Evolutionary conservation across 2,113 vertebrate genomes (phyloP), one percentile per base, ranked within the genome.

Genomic region (Leptobrachium leishanense): DNA sequence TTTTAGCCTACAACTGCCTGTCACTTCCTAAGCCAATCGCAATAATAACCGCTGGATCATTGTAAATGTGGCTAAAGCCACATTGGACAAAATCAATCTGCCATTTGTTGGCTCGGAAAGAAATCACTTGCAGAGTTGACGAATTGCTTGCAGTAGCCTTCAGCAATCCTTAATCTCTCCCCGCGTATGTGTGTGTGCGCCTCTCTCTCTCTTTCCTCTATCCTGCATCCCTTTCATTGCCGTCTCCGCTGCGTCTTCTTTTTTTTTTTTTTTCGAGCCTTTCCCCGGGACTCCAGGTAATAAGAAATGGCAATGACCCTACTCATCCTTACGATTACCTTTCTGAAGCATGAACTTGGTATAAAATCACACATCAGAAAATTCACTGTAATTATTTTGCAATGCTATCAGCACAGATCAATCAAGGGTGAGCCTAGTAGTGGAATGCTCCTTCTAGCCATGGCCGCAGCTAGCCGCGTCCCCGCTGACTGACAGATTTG

Each of bases 371-470:
- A 96, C 96, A 94, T 98, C 95, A 97, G 93, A 93, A 95, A 95
- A 94, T 89, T 87, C 93, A 90, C 92, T 91, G 90, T 98, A 96
- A 97, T 98, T 98, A 97, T 98, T 96, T 91, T 95, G 95, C 94
- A 89, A 91, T 90, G 94, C 95, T 92, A 95, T 98, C 97, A 97
- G 95, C 94, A 95, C 89, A 90, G 93, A 98, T 98, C 96, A 96
- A 95, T 98, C 96, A 97, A 88, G 86, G 84, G 86, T 85, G 88
- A 93, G 93, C 88, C 91, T 90, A 92, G 92, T 93, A 90, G 92
- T 91, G 95, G 93, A 97, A 95, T 90, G 93, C 93, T 89, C 87
- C 91, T 94, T 86, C 90, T 92, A 93, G 95, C 94, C 94, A 89
- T 84, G 90, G 82, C 88, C 84, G 90, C 89, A 87, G 89, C 89